These are phyloP conservation scores for Ephydatia muelleri DNA, from an alignment of 37 sponge, comb jelly and placozoan species.

Conservation along the genomic window DNA sequence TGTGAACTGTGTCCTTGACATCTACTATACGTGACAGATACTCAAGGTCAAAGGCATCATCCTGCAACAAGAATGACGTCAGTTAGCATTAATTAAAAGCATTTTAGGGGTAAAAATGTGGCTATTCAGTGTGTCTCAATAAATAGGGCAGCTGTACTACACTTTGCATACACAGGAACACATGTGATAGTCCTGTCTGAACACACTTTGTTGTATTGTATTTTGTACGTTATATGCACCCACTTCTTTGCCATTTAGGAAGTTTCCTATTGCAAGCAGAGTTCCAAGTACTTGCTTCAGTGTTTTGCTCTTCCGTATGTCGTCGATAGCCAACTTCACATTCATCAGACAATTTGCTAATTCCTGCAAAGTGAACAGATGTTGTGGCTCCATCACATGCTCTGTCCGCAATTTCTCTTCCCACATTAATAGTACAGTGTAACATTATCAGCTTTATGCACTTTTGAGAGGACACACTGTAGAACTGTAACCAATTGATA, in stretches of 20 bases:
- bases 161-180: no score
- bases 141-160: no score
- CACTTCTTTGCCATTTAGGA: conserved; percentile 81
- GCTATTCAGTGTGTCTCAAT: no score
- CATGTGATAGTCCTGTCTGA: no score
- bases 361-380: conserved; percentile 49
- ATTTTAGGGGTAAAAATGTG: no score
- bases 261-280: conserved; percentile 87
- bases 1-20: conserved; percentile 94
- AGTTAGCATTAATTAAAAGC: not conserved
- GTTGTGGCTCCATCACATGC: no score
- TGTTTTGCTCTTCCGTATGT: conserved; percentile 64
- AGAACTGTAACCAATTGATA: no score
- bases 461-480: not conserved
- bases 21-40: conserved; percentile 76
- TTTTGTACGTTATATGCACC: not conserved
- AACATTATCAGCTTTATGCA: not conserved
- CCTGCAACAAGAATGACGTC: conserved; percentile 10
- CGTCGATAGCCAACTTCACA: conserved; percentile 73
- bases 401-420: no score
- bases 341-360: conserved; percentile 93
- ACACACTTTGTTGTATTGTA: no score
- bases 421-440: no score
- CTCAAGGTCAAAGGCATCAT: conserved; percentile 84
- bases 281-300: conserved; percentile 68